Evolutionary conservation across 2,888 invertebrate species (phyloP), one percentile per base, ranked within the genome.

Genomic region (Gerris lacustris): DNA sequence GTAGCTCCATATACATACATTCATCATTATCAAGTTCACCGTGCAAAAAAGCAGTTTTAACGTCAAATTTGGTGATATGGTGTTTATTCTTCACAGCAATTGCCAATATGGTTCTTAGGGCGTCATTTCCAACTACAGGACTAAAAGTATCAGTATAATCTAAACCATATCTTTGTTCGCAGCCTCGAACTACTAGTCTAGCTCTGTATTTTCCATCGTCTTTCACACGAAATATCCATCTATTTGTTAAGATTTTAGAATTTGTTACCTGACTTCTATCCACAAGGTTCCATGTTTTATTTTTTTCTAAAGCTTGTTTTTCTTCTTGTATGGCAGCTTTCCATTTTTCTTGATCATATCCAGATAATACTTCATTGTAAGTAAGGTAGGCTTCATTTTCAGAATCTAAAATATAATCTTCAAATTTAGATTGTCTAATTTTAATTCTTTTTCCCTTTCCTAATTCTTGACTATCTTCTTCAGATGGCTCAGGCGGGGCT

Each of bases 161-260:
- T 6, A 71, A 67, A 1, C 75, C 75, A 11, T 73, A 73, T 67
- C 75, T 74, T 73, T 75, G 77, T 67, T 73, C 75, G 47, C 69
- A 78, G 6, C 75, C 76, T 68, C 74, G 67, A 6, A 75, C 76
- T 1, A 77, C 76, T 4, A 77, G 69, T 67, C 76, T 72, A 4
- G 77, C 76, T 67, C 76, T 76, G 55, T 71, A 76, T 45, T 69
- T 69, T 5, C 67, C 47, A 18, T 73, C 67, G 9, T 73, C 44
- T 63, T 73, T 75, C 6, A 73, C 69, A 70, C 74, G 76, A 66
- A 76, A 77, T 0, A 76, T 74, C 77, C 77, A 77, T 55, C 76
- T 77, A 44, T 74, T 74, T 0, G 74, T 73, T 7, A 77, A 72
- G 0, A 75, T 47, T 64, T 62, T 63, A 4, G 9, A 11, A 43